Percentiles rank a stretch among this genome's conserved stretches.
These are phyloP conservation scores for Chrysaora quinquecirrha DNA, from an alignment of 30 jellyfish, hydroid and myxozoan genomes.

Conservation along the genomic window DNA sequence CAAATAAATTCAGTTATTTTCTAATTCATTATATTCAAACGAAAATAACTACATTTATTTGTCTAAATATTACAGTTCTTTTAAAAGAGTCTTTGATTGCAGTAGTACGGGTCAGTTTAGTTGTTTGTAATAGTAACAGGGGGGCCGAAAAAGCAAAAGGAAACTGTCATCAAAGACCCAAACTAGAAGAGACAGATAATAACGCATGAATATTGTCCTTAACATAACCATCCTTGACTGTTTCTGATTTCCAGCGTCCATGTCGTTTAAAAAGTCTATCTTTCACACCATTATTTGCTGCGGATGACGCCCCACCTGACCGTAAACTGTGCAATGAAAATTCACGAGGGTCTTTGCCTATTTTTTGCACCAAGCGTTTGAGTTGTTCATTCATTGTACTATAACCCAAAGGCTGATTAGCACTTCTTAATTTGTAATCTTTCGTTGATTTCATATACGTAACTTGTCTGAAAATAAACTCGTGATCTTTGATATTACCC, in stretches of 20 bases:
- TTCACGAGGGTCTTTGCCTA: background rate
- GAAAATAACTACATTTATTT: too few species aligned
- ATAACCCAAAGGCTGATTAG: background rate
- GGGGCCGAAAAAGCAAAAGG: background rate
- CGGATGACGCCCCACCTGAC: slow-evolving; percentile 18
- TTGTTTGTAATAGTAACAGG: background rate
- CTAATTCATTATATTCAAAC: too few species aligned
- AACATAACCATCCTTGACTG: slow-evolving; percentile 1
- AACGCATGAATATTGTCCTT: background rate
- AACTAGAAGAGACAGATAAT: background rate
- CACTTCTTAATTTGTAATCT: background rate
- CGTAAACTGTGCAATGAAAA: slow-evolving; percentile 1
- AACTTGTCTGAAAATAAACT: background rate
- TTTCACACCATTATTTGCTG: slow-evolving; percentile 5
- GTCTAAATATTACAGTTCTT: too few species aligned
- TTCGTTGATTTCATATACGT: background rate
- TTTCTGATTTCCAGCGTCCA: slow-evolving; percentile 10
- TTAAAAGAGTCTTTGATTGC: too few species aligned
- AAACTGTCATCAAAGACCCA: too few species aligned
- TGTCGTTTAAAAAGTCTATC: background rate
- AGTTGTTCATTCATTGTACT: background rate
- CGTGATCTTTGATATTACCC: background rate
- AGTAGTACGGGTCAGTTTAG: too few species aligned
- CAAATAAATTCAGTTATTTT: too few species aligned
- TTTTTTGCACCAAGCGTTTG: background rate